Base-by-base conservation (phyloP, 2,797 vertebrate species). In the Gambelia wislizenii region DNA sequence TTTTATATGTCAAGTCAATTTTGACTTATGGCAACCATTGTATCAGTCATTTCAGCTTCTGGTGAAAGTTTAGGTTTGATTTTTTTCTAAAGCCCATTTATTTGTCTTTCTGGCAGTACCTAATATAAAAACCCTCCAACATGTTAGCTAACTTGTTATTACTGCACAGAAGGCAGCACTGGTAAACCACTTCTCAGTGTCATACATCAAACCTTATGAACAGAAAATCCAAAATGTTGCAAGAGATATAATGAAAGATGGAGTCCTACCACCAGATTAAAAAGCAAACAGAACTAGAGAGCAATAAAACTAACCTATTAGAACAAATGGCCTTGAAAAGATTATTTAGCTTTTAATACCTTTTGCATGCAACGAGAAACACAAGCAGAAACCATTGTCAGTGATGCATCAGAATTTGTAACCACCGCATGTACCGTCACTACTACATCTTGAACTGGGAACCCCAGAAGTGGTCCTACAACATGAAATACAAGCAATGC, bases 321-420 rank as follows among this genome's bases (percentile, higher is more conserved):
- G 6, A 49, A 44, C 25, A 87, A 42, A 70, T 64, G 44, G 3
- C 56, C 13, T 69, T 30, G n/a, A 16, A 0, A 4, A 64, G 61
- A 82, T 12, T 22, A 22, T 64, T 78, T 30, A 1, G 25, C 44
- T 56, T 47, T 84, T 80, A n/a, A 18, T 97, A 99, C 99, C 98
- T 99, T 99, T 0, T 98, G 97, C 95, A 98, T 84, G 87, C 99
- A 99, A 89, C 98, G 98, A 30, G 98, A 99, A 84, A 98, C 97
- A 79, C 99, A 99, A 79, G 99, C 99, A 0, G 98, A 98, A 91
- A 99, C 94, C 98, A 99, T 99, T 42, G 99, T 97, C 44, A 96
- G 90, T 0, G 98, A 99, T 0, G 99, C 99, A 44, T 98, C 98
- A 0, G 98, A 95, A 84, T 98, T 97, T 89, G 98, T 86, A 1